Evolutionary conservation across 2,888 invertebrate species (phyloP).

Genomic region (Spatulosminthurus flaviceps): DNA sequence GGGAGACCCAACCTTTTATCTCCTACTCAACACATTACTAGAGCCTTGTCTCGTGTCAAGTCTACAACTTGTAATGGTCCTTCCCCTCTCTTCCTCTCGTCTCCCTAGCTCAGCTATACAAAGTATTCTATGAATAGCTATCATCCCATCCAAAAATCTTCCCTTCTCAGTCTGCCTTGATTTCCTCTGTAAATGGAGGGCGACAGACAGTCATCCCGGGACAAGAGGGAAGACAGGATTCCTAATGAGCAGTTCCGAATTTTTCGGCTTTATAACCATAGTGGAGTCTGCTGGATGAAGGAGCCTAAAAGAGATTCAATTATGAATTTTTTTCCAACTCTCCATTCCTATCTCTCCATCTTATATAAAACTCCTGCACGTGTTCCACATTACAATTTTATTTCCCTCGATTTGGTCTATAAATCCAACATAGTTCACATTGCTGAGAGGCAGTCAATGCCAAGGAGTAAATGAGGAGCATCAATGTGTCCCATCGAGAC

Average conservation of each 20-base stretch:
- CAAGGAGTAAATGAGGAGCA: too few relatives aligned
- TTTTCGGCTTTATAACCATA: too few relatives aligned
- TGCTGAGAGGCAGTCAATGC: too few relatives aligned
- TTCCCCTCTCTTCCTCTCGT: not conserved
- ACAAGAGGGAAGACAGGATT: not conserved
- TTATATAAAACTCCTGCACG: not conserved
- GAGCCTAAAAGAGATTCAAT: too few relatives aligned
- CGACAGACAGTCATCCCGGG: not conserved
- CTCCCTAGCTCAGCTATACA: too few relatives aligned
- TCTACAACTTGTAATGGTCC: constrained; percentile 15
- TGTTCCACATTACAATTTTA: constrained; percentile 3
- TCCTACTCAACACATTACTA: constrained; percentile 31
- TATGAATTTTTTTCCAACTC: too few relatives aligned
- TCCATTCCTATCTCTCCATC: not conserved
- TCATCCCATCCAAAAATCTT: too few relatives aligned
- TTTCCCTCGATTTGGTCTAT: too few relatives aligned
- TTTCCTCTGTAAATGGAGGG: not conserved
- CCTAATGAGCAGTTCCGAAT: not conserved
- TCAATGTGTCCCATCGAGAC: not conserved
- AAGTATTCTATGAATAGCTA: too few relatives aligned
- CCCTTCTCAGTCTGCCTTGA: not conserved
- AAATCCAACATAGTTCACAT: too few relatives aligned
- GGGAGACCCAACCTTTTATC: constrained; percentile 32
- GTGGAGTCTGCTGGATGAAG: too few relatives aligned
- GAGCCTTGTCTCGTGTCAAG: constrained; percentile 19